A percentile compares a stretch with the other conserved stretches of the same genome.
These are phyloP conservation scores for Bombylius major DNA, from an alignment of 2,888 invertebrate genomes.

Conservation along the genomic window DNA sequence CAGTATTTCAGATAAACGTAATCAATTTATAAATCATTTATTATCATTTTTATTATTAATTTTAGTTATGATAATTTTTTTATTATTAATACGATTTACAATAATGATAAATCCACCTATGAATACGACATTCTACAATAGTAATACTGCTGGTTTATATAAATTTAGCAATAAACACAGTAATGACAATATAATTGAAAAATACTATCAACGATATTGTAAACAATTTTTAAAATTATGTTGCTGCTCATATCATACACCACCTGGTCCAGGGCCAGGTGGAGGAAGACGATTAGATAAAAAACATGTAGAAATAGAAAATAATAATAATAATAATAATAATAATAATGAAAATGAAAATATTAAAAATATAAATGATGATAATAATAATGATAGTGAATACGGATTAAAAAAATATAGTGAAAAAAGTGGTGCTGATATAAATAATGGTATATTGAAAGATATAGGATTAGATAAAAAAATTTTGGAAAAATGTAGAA, in stretches of 20 bases:
- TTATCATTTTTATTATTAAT: background rate
- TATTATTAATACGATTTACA: background rate
- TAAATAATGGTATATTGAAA: background rate
- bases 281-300: background rate
- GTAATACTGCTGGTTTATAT: background rate
- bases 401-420: background rate
- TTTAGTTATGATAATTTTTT: background rate
- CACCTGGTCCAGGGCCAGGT: constrained; percentile 13
- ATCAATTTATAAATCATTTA: too few relatives aligned
- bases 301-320: background rate
- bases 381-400: too few relatives aligned
- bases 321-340: background rate
- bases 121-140: background rate
- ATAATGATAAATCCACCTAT: background rate
- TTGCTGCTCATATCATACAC: constrained; percentile 10
- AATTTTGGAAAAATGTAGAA: background rate
- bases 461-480: background rate
- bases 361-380: background rate
- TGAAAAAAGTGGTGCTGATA: background rate
- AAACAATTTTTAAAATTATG: constrained; percentile 8
- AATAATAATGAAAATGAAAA: background rate
- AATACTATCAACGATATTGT: constrained; percentile 5
- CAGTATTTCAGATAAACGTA: background rate
- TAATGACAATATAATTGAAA: constrained; percentile 1
- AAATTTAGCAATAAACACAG: too few relatives aligned